Evolutionary conservation across 1,140 invertebrate genomes (phyloP).

Genomic region (Tetramorium simillimum): DNA sequence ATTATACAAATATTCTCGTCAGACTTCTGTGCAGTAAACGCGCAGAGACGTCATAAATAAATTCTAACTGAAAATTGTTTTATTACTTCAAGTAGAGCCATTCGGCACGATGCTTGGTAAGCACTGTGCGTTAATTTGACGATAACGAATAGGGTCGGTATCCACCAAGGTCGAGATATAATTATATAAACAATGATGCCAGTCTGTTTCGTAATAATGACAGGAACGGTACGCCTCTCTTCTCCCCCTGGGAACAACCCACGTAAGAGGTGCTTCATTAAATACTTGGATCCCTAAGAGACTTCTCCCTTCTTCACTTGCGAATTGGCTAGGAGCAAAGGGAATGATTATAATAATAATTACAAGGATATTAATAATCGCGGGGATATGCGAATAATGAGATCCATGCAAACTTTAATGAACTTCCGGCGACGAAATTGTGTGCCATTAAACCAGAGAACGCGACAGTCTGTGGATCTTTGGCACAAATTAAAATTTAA

Average conservation of each 20-base stretch:
- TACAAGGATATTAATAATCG: conserved; percentile 70
- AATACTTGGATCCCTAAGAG: conserved; percentile 66
- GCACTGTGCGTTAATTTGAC: conserved; percentile 33
- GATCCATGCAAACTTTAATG: conserved; percentile 25
- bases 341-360: conserved; percentile 73
- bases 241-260: conserved; percentile 63
- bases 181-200: conserved; percentile 74
- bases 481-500: conserved; percentile 15
- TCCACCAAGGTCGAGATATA: conserved; percentile 61
- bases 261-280: conserved; percentile 74
- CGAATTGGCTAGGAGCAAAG: conserved; percentile 60
- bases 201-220: conserved; percentile 70
- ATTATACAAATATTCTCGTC: not conserved
- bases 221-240: conserved; percentile 54
- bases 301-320: conserved; percentile 34
- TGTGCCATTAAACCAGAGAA: conserved; percentile 20
- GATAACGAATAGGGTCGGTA: conserved; percentile 42
- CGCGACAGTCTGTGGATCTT: not conserved
- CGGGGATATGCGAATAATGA: conserved; percentile 59
- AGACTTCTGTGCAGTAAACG: not conserved
- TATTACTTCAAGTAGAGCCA: not conserved
- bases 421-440: conserved; percentile 6
- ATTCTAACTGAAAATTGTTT: not conserved
- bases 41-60: not conserved
- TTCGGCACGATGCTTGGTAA: not conserved